Evolutionary conservation across 2,888 invertebrate species (phyloP).

Genomic region (Drosophila pseudotalamancana): DNA sequence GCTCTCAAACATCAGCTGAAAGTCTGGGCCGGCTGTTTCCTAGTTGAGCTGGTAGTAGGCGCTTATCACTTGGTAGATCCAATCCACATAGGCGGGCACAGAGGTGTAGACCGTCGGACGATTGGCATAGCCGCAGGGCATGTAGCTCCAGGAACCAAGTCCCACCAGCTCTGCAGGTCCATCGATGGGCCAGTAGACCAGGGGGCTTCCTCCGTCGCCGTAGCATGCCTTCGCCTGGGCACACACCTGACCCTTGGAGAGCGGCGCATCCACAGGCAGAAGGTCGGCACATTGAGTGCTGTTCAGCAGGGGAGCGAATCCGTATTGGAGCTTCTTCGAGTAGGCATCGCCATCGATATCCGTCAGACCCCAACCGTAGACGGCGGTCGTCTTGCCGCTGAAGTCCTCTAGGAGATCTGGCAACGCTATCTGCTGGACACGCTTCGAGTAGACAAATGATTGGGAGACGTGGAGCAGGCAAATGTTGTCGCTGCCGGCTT

Average conservation of each 20-base stretch:
- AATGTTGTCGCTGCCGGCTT: constrained; percentile 85
- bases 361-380: constrained; percentile 78
- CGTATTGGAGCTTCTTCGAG: constrained; percentile 66
- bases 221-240: constrained; percentile 67
- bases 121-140: constrained; percentile 73
- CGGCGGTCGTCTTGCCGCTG: constrained; percentile 45
- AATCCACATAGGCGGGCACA: constrained; percentile 62
- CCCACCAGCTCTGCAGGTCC: constrained; percentile 68
- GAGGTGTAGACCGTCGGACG: constrained; percentile 72
- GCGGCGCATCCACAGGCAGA: constrained; percentile 68
- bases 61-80: constrained; percentile 74
- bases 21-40: neutral
- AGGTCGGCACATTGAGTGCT: constrained; percentile 41
- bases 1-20: neutral
- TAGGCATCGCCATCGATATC: constrained; percentile 53
- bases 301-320: constrained; percentile 57
- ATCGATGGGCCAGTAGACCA: constrained; percentile 69
- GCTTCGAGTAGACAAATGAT: constrained; percentile 74
- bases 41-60: constrained; percentile 71
- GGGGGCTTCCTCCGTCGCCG: constrained; percentile 78
- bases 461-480: constrained; percentile 84
- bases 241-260: constrained; percentile 62
- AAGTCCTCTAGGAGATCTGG: constrained; percentile 76
- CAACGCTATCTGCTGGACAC: constrained; percentile 82
- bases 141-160: constrained; percentile 74